Evolutionary conservation across 1,140 invertebrate genomes (phyloP), one percentile per base, ranked within the genome.

Genomic region (Tetramorium alpestre): DNA sequence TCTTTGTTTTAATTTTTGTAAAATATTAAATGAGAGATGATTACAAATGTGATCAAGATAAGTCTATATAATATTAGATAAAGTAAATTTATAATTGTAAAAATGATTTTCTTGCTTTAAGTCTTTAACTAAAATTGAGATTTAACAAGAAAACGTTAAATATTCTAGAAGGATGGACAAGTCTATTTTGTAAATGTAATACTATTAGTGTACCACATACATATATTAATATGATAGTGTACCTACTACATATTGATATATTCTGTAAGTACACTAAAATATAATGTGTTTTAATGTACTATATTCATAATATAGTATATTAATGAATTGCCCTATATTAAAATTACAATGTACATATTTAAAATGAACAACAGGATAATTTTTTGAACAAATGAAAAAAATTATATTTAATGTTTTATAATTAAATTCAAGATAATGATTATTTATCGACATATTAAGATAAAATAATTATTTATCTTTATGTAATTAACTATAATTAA

Each of bases 341-440:
- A 8, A 81, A 22, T 72, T 58, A 56, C 25, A 51, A 56, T 85
- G 70, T 87, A 84, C 49, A 89, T 72, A 80, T n/a, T 7, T 78
- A 22, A 33, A 13, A 62, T 77, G 49, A 77, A 64, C 28, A 47
- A 22, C 5, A 11, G 38, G n/a, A 44, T 62, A 77, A 77, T 44
- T 77, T 77, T 76, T 76, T 13, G 28, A 33, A 62, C 60, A 33
- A 28, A 64, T 13, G 28, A 33, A 62, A 28, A 33, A 28, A 64
- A 64, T 38, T 64, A 64, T 38, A 33, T 64, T 38, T 64, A 38
- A 64, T 64, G 16, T 64, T 38, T 28, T 62, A 28, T 62, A 62
- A 33, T 28, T 64, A 38, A 18, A 18, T 18, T 33, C 16, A 64
- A 28, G 38, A 3, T 22, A 64, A 64, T 64, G 62, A 64, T 38